Conservation (phyloP, 2,888 invertebrate genomes). For the Eristalinus sepulchralis region DNA sequence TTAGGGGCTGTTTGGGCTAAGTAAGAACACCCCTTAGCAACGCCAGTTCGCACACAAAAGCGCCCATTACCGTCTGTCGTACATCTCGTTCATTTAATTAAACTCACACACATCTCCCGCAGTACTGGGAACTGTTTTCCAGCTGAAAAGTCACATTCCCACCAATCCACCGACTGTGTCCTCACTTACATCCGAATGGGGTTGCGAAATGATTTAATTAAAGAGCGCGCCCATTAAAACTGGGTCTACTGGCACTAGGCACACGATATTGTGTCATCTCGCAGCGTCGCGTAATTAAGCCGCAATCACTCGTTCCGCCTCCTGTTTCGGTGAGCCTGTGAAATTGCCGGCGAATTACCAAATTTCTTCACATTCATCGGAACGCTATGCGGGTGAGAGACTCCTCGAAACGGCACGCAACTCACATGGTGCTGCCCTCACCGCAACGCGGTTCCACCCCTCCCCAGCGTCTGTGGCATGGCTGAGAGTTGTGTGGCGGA, state of each 20-base stretch:
- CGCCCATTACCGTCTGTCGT: conserved; percentile 7
- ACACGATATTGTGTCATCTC: conserved; percentile 43
- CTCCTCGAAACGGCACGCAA: not conserved
- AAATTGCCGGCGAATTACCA: conserved; percentile 28
- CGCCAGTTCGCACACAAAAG: not conserved
- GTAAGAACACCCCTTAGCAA: not conserved
- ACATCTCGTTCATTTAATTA: conserved; percentile 46
- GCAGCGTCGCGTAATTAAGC: conserved; percentile 47
- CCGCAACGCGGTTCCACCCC: too few relatives aligned
- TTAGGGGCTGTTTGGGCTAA: not conserved
- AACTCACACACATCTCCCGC: conserved; percentile 37
- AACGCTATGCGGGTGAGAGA: conserved; percentile 3
- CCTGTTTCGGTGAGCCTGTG: not conserved
- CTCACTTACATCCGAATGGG: not conserved
- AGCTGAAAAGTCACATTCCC: conserved; percentile 23
- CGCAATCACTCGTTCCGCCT: conserved; percentile 31
- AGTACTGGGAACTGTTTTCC: conserved; percentile 46
- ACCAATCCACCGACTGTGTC: not conserved
- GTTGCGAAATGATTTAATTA: conserved; percentile 59
- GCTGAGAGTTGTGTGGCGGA: not conserved
- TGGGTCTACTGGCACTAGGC: conserved; percentile 37
- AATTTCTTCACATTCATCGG: conserved; percentile 29
- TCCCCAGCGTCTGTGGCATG: too few relatives aligned
- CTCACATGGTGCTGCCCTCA: not conserved
- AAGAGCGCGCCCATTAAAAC: conserved; percentile 50